Evolutionary conservation across 1,140 invertebrate genomes (phyloP).

Genomic region (Drosophila jambulina): DNA sequence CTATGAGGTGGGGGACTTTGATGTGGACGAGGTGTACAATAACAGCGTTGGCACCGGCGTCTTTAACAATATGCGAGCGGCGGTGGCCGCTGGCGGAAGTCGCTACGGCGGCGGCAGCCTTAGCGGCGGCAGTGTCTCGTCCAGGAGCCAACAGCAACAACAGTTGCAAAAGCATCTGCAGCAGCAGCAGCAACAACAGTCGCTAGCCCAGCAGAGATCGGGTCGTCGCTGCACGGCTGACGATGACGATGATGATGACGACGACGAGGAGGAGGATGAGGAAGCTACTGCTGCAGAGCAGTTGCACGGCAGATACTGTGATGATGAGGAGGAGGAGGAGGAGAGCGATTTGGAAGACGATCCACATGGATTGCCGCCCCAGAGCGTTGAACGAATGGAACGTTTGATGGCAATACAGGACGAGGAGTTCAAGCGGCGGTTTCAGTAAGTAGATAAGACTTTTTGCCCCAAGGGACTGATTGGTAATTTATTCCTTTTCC

Average conservation of each 20-base stretch:
- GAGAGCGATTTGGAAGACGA: constrained; percentile 78
- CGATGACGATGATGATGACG: constrained; percentile 91
- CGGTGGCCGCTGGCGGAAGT: constrained; percentile 65
- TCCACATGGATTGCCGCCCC: constrained; percentile 73
- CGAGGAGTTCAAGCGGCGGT: constrained; percentile 84
- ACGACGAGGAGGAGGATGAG: constrained; percentile 86
- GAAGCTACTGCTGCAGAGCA: constrained; percentile 68
- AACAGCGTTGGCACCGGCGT: constrained; percentile 74
- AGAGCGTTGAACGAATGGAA: constrained; percentile 82
- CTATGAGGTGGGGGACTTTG: constrained; percentile 87
- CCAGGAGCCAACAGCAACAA: constrained; percentile 64
- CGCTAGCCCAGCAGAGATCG: constrained; percentile 44
- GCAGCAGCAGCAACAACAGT: constrained; percentile 41
- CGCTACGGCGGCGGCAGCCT: constrained; percentile 79
- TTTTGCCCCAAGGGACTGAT: not conserved
- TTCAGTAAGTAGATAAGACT: constrained; percentile 71
- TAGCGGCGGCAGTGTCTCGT: constrained; percentile 69
- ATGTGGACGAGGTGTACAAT: constrained; percentile 80
- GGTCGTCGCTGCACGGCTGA: constrained; percentile 75
- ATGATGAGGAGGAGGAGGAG: constrained; percentile 76
- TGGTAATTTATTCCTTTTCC: not conserved
- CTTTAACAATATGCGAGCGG: constrained; percentile 72
- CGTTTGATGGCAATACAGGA: constrained; percentile 85
- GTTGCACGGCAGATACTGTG: constrained; percentile 73
- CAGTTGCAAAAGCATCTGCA: constrained; percentile 38